phyloP scores from a whole-genome alignment of 2,113 vertebrate genomes.

The Mastomys natalensis region DNA sequence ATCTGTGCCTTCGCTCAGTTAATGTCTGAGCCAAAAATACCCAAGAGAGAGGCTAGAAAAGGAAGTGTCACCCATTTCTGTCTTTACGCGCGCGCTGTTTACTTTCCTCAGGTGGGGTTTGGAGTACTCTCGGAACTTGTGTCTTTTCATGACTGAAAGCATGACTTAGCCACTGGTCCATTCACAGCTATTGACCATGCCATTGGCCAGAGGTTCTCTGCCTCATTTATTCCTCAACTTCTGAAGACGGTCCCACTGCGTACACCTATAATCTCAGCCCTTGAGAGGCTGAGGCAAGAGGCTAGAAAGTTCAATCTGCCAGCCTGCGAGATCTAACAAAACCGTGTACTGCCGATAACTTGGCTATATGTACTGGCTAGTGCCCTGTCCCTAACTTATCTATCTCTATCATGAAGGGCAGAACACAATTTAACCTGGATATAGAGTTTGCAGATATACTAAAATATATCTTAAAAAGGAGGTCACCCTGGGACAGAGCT shows the following conservation, averaged over 20 bases:
- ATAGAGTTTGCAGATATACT: background rate
- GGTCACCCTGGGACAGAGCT: too few species aligned
- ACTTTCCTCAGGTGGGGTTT: conserved; percentile 16
- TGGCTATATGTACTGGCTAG: rapidly evolving
- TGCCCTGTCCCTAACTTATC: rapidly evolving
- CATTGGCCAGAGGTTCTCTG: background rate
- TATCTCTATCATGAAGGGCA: background rate
- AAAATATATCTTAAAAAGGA: background rate
- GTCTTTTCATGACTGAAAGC: background rate
- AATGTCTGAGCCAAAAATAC: conserved; percentile 78
- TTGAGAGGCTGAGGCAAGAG: too few species aligned
- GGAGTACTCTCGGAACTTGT: background rate
- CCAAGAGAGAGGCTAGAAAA: conserved; percentile 41
- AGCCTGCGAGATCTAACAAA: background rate
- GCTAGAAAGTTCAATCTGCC: too few species aligned
- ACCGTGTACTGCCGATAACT: rapidly evolving
- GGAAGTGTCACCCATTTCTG: background rate
- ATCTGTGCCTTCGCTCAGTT: conserved; percentile 78
- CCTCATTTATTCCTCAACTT: background rate
- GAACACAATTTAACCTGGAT: background rate
- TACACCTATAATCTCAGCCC: background rate
- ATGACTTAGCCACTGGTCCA: background rate
- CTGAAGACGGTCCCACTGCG: background rate
- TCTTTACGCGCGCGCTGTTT: background rate
- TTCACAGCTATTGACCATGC: background rate